Percentiles rank a stretch among this genome's conserved stretches.
Evolutionary conservation across 2,888 invertebrate genomes (phyloP).

Genomic region (Plebejus anna): DNA sequence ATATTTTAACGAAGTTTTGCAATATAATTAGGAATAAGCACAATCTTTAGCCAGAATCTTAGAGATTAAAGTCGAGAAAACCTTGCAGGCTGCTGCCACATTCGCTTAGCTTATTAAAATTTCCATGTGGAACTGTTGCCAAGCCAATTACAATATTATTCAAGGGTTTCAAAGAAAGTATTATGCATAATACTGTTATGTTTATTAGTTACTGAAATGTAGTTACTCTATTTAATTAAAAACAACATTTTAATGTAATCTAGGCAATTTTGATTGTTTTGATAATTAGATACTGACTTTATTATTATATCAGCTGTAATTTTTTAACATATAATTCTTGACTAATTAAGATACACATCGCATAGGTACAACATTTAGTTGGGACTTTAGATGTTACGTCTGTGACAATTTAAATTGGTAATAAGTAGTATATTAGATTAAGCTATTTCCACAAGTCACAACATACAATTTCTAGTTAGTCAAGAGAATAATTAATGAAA

Average conservation of each 20-base stretch:
- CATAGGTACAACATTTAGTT: too few species aligned
- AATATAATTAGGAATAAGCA: slow-evolving; percentile 22
- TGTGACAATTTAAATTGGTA: too few species aligned
- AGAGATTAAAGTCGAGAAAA: slow-evolving; percentile 36
- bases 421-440: too few species aligned
- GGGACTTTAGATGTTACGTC: too few species aligned
- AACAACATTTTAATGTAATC: too few species aligned
- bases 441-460: too few species aligned
- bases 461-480: too few species aligned
- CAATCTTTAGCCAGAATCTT: slow-evolving; percentile 21
- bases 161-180: slow-evolving; percentile 21
- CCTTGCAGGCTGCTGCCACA: slow-evolving; percentile 41
- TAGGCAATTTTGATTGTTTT: too few species aligned
- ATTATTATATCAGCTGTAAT: not conserved
- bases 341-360: too few species aligned
- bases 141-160: slow-evolving; percentile 42
- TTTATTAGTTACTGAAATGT: not conserved
- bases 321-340: too few species aligned
- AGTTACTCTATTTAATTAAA: not conserved
- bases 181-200: slow-evolving; percentile 1
- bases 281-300: too few species aligned
- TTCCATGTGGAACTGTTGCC: slow-evolving; percentile 42
- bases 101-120: slow-evolving; percentile 44
- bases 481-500: too few species aligned
- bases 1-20: slow-evolving; percentile 13